Conservation (phyloP, 2,797 vertebrate species). For the Choloepus didactylus region DNA sequence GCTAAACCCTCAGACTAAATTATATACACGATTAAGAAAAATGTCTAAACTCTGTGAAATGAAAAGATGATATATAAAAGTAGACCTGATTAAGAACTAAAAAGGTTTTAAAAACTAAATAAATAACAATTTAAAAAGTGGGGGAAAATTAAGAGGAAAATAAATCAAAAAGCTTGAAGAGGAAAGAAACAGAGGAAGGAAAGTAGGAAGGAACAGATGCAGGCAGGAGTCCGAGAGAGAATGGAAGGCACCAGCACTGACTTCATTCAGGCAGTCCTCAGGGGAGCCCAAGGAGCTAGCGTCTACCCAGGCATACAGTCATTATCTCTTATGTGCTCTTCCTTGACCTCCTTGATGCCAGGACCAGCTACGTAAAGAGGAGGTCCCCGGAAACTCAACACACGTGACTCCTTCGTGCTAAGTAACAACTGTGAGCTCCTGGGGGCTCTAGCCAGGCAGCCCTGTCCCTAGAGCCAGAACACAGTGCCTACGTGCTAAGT, state of each 20-base stretch:
- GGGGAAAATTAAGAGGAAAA: neutral
- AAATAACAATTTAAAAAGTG: neutral
- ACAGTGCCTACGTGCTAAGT: no score
- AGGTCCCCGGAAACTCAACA: neutral
- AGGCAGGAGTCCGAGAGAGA: neutral
- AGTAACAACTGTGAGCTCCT: neutral
- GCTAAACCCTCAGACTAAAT: neutral
- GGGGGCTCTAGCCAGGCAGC: neutral
- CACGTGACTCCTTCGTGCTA: neutral
- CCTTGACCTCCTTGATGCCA: no score
- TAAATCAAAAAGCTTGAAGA: neutral
- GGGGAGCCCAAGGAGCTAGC: neutral
- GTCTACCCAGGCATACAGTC: neutral
- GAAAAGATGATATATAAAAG: neutral
- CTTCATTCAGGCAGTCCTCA: no score
- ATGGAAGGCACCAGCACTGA: neutral
- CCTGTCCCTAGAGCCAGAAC: neutral
- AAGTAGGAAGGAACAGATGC: neutral
- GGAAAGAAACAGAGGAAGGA: neutral
- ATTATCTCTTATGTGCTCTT: no score
- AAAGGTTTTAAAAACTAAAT: neutral
- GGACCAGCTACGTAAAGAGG: neutral
- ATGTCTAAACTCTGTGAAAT: neutral
- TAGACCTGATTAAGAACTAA: neutral
- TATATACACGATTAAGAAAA: neutral